These are phyloP conservation scores for Icerya purchasi DNA, from an alignment of 2,888 invertebrate species.

Conservation along the genomic window DNA sequence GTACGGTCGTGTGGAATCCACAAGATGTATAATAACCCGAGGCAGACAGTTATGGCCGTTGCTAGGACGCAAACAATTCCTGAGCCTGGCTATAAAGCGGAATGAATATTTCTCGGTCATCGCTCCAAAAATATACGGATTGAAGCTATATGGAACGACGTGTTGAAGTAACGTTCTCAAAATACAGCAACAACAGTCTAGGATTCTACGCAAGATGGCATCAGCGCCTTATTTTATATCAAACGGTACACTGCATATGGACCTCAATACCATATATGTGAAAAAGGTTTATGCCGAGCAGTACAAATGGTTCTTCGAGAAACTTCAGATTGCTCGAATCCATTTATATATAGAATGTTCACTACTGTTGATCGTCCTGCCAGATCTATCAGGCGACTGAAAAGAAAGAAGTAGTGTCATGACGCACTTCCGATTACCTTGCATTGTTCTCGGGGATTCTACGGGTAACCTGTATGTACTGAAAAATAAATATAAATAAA, in stretches of 20 bases:
- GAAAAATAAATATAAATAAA: neutral
- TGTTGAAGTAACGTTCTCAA: neutral
- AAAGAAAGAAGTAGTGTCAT: no score
- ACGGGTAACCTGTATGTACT: neutral
- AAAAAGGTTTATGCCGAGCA: neutral
- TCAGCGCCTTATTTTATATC: neutral
- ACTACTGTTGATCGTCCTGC: neutral
- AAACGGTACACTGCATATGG: neutral
- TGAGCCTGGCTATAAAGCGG: neutral
- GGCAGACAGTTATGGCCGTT: neutral
- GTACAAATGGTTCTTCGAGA: neutral
- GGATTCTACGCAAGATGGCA: neutral
- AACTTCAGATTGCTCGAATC: neutral
- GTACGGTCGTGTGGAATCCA: neutral
- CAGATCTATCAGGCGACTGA: neutral
- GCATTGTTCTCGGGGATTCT: neutral
- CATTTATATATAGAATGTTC: neutral
- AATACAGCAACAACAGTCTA: neutral
- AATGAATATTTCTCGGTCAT: no score
- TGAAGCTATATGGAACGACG: neutral
- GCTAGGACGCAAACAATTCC: neutral
- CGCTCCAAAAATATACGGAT: no score
- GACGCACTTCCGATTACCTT: neutral
- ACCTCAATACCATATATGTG: neutral
- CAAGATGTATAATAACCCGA: no score